phyloP scores from a whole-genome alignment of 2,797 vertebrate species.

The Momotus momota region DNA sequence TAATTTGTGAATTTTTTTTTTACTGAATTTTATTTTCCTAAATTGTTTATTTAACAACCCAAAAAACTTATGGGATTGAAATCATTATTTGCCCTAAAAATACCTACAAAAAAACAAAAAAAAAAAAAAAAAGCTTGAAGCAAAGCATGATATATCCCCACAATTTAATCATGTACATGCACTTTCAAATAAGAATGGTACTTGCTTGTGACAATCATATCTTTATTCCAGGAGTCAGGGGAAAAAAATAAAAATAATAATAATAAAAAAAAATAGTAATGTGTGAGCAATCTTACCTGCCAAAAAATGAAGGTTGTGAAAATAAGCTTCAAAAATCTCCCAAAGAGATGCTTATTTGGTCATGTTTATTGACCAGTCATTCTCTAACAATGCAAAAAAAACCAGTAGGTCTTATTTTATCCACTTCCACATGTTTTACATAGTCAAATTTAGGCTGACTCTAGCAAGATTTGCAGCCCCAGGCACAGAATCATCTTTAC shows the following conservation, averaged over 20 bases:
- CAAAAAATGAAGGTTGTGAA: background rate
- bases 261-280: background rate
- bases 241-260: rapidly evolving
- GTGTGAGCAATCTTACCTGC: background rate
- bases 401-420: background rate
- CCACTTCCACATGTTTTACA: background rate
- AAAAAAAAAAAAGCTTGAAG: background rate
- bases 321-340: background rate
- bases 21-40: background rate
- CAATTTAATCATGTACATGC: background rate
- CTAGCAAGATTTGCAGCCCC: background rate
- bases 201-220: background rate
- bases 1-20: too few relatives aligned
- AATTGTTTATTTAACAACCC: background rate
- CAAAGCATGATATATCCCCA: background rate
- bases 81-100: background rate
- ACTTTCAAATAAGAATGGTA: background rate
- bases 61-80: background rate
- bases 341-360: background rate
- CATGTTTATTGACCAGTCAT: background rate
- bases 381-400: background rate
- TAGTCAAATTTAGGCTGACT: background rate
- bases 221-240: background rate
- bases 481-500: background rate
- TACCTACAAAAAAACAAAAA: background rate